Conservation (phyloP, 2,113 vertebrate species). For the Phalacrocorax carbo region DNA sequence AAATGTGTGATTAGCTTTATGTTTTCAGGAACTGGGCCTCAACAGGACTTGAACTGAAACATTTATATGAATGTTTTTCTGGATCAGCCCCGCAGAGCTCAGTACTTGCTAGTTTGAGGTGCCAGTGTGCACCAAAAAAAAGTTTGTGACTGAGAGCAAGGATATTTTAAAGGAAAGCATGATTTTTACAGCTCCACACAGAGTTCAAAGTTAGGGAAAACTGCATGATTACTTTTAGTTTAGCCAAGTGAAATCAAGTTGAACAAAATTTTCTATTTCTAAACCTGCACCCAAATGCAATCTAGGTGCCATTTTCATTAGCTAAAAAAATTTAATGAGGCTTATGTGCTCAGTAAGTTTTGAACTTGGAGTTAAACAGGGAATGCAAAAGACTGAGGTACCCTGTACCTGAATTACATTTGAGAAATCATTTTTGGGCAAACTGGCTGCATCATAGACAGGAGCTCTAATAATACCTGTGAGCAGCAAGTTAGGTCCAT, state of each 20-base stretch:
- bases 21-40: not conserved
- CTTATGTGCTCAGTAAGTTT: not conserved
- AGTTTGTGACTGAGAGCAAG: not conserved
- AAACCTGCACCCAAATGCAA: not conserved
- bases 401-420: not conserved
- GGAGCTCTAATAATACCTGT: not conserved
- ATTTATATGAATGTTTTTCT: not conserved
- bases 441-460: not conserved
- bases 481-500: not conserved
- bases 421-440: not conserved
- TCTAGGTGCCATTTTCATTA: not conserved
- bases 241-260: not conserved
- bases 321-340: not conserved
- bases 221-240: not conserved
- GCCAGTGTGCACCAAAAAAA: not conserved
- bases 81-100: not conserved
- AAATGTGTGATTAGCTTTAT: not conserved
- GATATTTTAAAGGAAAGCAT: not conserved
- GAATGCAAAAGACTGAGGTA: not conserved
- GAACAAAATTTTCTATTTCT: not conserved
- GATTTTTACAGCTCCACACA: not conserved
- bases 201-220: not conserved
- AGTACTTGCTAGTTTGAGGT: not conserved
- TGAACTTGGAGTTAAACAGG: not conserved
- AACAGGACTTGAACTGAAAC: not conserved